A percentile compares a stretch with the other conserved stretches of the same genome.
These are phyloP conservation scores for Tribolium madens DNA, from an alignment of 1,140 invertebrate species.

Conservation along the genomic window DNA sequence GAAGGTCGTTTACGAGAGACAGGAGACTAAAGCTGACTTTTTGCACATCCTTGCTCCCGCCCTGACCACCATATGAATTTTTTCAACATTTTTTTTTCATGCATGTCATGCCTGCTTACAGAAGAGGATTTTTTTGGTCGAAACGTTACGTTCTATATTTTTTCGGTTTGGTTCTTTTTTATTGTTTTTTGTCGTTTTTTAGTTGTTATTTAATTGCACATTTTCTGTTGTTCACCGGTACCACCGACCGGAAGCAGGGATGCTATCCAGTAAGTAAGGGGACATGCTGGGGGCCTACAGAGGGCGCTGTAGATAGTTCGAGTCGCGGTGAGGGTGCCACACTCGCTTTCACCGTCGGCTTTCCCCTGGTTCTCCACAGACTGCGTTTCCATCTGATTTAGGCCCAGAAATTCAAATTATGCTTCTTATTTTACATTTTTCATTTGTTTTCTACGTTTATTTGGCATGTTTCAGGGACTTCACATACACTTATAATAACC, in stretches of 20 bases:
- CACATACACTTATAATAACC: no score
- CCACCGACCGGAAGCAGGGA: slow-evolving; percentile 76
- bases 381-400: slow-evolving; percentile 39
- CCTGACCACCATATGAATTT: slow-evolving; percentile 61
- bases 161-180: not conserved
- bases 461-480: slow-evolving; percentile 25
- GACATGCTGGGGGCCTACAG: not conserved
- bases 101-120: slow-evolving; percentile 74
- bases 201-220: slow-evolving; percentile 82
- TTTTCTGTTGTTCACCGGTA: slow-evolving; percentile 79
- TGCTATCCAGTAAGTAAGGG: slow-evolving; percentile 85
- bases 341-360: slow-evolving; percentile 20
- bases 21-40: slow-evolving; percentile 58
- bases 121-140: slow-evolving; percentile 58
- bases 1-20: slow-evolving; percentile 69
- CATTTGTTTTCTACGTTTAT: slow-evolving; percentile 1
- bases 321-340: slow-evolving; percentile 14
- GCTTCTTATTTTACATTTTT: no score
- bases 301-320: slow-evolving; percentile 34
- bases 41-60: slow-evolving; percentile 66
- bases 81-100: slow-evolving; percentile 63
- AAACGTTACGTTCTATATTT: slow-evolving; percentile 6
- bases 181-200: slow-evolving; percentile 68
- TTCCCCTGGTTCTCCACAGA: slow-evolving; percentile 40
- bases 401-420: slow-evolving; percentile 8